Evolutionary conservation across 2,113 vertebrate genomes (phyloP), one percentile per base, ranked within the genome.

Genomic region (Proterorhinus semilunaris): DNA sequence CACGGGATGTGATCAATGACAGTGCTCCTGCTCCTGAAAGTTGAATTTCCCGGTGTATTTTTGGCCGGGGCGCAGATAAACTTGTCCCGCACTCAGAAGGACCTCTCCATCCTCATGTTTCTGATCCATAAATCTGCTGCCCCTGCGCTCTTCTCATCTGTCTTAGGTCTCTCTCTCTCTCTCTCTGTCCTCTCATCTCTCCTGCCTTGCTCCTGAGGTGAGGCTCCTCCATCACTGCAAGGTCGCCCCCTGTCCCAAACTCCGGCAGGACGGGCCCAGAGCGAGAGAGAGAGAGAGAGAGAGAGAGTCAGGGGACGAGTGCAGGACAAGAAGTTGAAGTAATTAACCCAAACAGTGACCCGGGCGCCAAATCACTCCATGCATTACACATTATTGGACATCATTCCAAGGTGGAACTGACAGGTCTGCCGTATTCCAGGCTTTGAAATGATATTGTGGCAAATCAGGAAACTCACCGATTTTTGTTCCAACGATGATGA

Each of bases 201-300:
- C 55, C 16, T 55, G 16, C 53, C 51, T 17, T 58, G 21, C 21
- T 58, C 53, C 55, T 58, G 21, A 58, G 55, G 55, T 58, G 55
- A 58, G 11, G 27, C 55, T 42, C 55, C 55, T 58, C 55, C 55
- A 58, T 58, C 55, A 58, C 21, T 7, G 55, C 10, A 58, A 58
- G 55, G 55, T 58, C 55, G 21, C 2, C 10, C 46, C 21, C 55
- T 58, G 55, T 58, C 55, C 55, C 55, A 42, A 58, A 58, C 27
- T 7, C 27, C 11, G 55, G 42, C 27, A 42, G 10, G 55, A 58
- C 46, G 46, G 10, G 46, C 46, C 46, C 46, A 47, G 10, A 58
- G 55, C 11, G 27, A 13, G 54, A 21, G 5, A 11, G 55, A 13
- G 27, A 27, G 53, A 16, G 21, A 42, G 11, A 42, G 6, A 13